Evolutionary conservation across 2,797 vertebrate species (phyloP).

Genomic region (Tolypeutes matacus): DNA sequence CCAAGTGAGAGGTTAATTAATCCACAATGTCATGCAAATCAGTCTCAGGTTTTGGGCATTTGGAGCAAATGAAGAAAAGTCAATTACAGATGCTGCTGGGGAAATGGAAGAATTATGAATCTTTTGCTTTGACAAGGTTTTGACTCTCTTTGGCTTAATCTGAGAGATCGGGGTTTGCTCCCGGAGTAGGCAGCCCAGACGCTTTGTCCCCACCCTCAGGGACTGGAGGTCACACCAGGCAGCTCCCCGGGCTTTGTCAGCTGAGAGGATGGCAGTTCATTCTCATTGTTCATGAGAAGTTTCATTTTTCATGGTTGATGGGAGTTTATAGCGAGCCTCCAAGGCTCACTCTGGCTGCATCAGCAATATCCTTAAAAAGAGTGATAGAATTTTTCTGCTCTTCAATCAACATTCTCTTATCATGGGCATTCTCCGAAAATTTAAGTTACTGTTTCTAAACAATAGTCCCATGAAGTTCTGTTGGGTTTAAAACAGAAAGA

Average conservation of each 20-base stretch:
- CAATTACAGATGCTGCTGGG: not conserved
- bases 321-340: not conserved
- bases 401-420: not conserved
- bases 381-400: not conserved
- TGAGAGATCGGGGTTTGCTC: not conserved
- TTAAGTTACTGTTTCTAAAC: not conserved
- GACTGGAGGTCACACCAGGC: not conserved
- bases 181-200: fast-evolving
- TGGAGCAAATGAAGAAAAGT: conserved; percentile 40
- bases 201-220: no score
- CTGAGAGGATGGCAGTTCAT: fast-evolving
- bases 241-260: not conserved
- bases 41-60: not conserved
- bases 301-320: not conserved
- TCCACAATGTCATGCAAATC: not conserved
- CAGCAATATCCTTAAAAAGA: conserved; percentile 17
- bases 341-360: not conserved
- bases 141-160: not conserved
- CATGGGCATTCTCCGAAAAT: not conserved
- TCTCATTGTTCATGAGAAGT: not conserved
- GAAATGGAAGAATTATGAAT: not conserved
- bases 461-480: fast-evolving
- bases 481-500: conserved; percentile 22
- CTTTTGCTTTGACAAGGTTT: not conserved
- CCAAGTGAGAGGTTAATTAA: conserved; percentile 65